Evolutionary conservation across 2,797 vertebrate genomes (phyloP).

Genomic region (Meriones psammophilus): DNA sequence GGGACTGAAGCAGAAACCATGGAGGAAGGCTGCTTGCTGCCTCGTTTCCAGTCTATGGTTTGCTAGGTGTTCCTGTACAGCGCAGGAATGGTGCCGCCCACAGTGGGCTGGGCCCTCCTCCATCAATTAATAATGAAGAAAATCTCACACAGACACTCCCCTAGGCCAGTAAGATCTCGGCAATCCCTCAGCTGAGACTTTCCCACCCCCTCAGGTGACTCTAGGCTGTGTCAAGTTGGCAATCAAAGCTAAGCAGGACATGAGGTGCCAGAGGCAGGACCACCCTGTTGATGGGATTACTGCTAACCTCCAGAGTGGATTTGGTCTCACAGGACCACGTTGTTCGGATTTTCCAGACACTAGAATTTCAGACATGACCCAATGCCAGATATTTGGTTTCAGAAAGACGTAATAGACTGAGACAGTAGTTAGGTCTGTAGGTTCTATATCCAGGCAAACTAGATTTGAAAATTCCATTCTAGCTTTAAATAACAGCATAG

Average conservation of each 20-base stretch:
- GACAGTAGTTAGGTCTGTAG: not conserved
- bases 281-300: not conserved
- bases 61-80: not conserved
- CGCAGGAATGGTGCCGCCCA: not conserved
- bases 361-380: not conserved
- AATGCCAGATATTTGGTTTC: not conserved
- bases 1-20: not conserved
- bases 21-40: not conserved
- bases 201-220: not conserved
- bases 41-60: not conserved
- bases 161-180: not conserved
- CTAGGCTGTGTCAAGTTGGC: not conserved
- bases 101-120: not conserved
- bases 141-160: not conserved
- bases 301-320: not conserved
- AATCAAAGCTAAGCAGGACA: not conserved
- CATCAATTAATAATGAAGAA: not conserved
- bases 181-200: not conserved
- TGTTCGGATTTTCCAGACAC: not conserved
- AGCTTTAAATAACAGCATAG: not conserved
- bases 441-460: conserved; percentile 16
- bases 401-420: not conserved
- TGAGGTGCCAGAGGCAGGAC: not conserved
- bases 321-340: not conserved
- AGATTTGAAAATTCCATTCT: conserved; percentile 46